phyloP scores from a whole-genome alignment of 2,113 vertebrate species.

The Leptobrachium leishanense region DNA sequence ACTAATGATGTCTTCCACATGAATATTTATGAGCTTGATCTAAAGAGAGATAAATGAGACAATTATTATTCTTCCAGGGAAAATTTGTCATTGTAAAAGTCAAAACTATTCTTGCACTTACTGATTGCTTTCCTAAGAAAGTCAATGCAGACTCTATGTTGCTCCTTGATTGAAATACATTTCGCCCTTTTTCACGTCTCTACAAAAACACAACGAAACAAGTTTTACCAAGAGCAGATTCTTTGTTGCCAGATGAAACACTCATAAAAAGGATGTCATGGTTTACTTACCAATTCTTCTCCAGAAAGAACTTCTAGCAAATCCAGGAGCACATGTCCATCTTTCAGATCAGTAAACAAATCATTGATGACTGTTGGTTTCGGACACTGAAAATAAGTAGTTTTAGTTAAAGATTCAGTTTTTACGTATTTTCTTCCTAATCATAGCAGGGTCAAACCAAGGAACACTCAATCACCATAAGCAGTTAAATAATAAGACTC shows the following conservation, averaged over 20 bases:
- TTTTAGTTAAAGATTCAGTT: too few relatives aligned
- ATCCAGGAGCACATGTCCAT: constrained; percentile 86
- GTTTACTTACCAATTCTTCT: constrained; percentile 79
- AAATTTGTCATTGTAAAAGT: not conserved
- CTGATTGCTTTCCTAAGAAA: constrained; percentile 85
- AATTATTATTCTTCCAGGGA: constrained; percentile 2
- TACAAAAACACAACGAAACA: constrained; percentile 51
- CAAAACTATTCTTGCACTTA: constrained; percentile 61
- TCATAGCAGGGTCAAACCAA: too few relatives aligned
- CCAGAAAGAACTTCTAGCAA: constrained; percentile 92
- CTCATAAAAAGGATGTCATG: constrained; percentile 33
- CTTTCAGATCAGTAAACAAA: constrained; percentile 82
- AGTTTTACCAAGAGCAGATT: not conserved
- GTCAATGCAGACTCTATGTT: constrained; percentile 88
- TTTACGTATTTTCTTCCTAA: too few relatives aligned
- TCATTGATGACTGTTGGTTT: constrained; percentile 77
- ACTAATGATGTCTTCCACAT: constrained; percentile 90
- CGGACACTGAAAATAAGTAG: constrained; percentile 68
- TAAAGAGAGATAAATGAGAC: constrained; percentile 56
- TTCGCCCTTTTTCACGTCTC: constrained; percentile 85
- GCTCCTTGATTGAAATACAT: constrained; percentile 86
- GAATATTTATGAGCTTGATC: constrained; percentile 97
- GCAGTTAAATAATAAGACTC: too few relatives aligned
- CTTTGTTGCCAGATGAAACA: not conserved
- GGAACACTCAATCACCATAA: too few relatives aligned